Evolutionary conservation across 1,140 invertebrate genomes (phyloP), one percentile per base, ranked within the genome.

Genomic region (Ceratosolen fusciceps): DNA sequence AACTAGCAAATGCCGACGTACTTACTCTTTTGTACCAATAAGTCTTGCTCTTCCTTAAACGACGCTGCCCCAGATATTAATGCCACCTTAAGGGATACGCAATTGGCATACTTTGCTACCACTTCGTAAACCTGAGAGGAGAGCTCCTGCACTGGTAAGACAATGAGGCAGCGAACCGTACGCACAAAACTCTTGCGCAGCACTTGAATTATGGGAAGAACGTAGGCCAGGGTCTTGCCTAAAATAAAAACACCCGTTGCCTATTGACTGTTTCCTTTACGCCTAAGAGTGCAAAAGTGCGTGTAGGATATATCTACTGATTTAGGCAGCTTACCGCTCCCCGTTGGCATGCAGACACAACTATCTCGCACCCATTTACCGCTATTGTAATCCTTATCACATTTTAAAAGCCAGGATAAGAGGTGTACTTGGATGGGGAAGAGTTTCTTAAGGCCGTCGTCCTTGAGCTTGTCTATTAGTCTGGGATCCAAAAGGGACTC

Each of bases 311-410:
- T 60, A 29, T 14, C 1, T 60, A 60, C 0, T 60, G 14, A 37
- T 65, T 65, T 65, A n/a, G n/a, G 52, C 26, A 74, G 74, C 60
- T 65, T 77, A 85, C 98, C 98, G 92, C 97, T 98, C 16, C 98
- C 98, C 21, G 98, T 99, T 29, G 98, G 97, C 58, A 98, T 97
- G 31, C 97, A 98, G 52, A 99, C 95, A 91, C 98, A 99, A n/a
- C 98, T 92, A 89, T 99, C 98, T 82, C 93, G 92, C 0, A 95
- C 94, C 88, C 95, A 93, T 81, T 93, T 92, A 21, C 86, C 86
- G 1, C 91, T 88, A 78, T 89, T 84, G 54, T 93, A 92, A 77
- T 93, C 90, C 56, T 91, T 88, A 76, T 93, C 90, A 79, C 92
- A 92, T 80, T 93, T 88, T 10, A 97, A 84, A 52, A 98, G 89